Conservation (phyloP, 2,113 vertebrate genomes). For the Callospermophilus lateralis region DNA sequence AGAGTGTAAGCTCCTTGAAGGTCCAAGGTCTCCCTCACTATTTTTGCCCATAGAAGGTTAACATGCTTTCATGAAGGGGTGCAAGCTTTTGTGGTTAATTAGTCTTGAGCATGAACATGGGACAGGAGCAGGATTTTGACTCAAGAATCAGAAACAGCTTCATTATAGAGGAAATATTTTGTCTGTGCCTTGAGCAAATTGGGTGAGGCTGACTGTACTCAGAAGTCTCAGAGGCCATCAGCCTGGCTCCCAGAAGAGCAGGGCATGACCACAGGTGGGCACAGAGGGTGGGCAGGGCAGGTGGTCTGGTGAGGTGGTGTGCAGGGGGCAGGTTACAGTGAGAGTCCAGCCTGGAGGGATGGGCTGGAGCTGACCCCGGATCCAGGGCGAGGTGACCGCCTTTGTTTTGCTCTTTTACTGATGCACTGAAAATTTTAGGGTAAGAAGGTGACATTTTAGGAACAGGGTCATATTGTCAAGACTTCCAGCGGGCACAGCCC, state of each 20-base stretch:
- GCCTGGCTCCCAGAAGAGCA: no score
- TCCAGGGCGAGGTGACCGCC: not conserved
- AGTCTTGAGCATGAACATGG: not conserved
- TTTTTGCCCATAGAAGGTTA: not conserved
- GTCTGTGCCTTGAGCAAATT: no score
- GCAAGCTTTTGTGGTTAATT: not conserved
- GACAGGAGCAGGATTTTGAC: not conserved
- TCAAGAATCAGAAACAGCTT: not conserved
- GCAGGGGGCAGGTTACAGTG: no score
- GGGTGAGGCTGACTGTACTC: no score
- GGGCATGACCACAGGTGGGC: not conserved
- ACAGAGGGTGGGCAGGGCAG: rapidly evolving
- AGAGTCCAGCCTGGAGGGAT: not conserved
- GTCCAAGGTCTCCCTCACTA: not conserved
- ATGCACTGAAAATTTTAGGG: rapidly evolving
- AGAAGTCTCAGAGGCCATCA: no score
- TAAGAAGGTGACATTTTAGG: no score
- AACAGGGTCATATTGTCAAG: not conserved
- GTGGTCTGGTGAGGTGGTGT: rapidly evolving
- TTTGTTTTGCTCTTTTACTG: not conserved
- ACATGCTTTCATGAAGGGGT: not conserved
- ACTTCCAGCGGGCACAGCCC: not conserved
- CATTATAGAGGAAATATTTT: not conserved
- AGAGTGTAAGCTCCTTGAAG: not conserved
- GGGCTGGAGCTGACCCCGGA: rapidly evolving